phyloP scores from a whole-genome alignment of 2,888 invertebrate species.

The Eutolmus rufibarbis region DNA sequence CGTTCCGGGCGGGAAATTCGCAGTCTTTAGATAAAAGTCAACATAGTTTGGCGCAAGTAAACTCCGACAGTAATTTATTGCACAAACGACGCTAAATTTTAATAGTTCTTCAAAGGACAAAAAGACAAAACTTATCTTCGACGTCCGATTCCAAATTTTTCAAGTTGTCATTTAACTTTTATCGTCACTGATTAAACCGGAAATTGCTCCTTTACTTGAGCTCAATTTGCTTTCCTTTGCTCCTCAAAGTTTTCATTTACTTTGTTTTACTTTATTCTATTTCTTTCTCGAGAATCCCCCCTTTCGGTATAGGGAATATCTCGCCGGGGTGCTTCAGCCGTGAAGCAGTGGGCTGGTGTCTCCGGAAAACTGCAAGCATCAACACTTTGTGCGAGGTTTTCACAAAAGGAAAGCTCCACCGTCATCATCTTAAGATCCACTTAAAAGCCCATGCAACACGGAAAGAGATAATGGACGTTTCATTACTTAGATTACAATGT shows the following conservation, averaged over 20 bases:
- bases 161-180: neutral
- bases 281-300: neutral
- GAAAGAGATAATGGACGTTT: conserved; percentile 37
- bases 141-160: neutral
- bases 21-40: neutral
- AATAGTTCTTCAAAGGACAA: neutral
- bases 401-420: neutral
- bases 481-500: conserved; percentile 33
- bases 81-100: neutral
- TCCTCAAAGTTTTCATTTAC: neutral
- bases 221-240: conserved; percentile 7
- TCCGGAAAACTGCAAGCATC: conserved; percentile 8
- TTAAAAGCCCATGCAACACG: conserved; percentile 37
- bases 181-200: neutral
- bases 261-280: neutral
- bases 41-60: neutral
- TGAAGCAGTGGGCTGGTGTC: neutral
- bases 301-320: neutral
- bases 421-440: conserved; percentile 30
- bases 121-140: neutral
- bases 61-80: neutral
- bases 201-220: conserved; percentile 11
- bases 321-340: neutral
- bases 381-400: neutral
- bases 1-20: too few species aligned